These are phyloP conservation scores for Listronotus oregonensis DNA, from an alignment of 1,140 invertebrate genomes.

Conservation along the genomic window DNA sequence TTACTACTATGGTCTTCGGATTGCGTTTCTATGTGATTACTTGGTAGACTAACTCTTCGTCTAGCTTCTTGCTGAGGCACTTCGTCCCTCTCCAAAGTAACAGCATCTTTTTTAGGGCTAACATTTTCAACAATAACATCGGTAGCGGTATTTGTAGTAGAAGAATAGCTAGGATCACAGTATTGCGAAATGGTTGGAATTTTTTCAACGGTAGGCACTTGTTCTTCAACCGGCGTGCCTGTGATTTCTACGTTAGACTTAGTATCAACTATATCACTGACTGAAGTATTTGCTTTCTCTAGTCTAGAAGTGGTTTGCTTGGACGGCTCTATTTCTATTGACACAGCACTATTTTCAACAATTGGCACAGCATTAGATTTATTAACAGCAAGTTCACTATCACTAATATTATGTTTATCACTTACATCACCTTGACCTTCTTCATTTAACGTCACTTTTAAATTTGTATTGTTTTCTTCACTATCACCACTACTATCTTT, in stretches of 20 bases:
- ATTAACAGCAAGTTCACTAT: slow-evolving; percentile 43
- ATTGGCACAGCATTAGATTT: slow-evolving; percentile 54
- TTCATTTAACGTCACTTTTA: slow-evolving; percentile 11
- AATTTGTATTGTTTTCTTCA: slow-evolving; percentile 9
- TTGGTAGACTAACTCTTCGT: slow-evolving; percentile 68
- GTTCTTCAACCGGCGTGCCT: slow-evolving; percentile 54
- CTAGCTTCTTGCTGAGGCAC: slow-evolving; percentile 10
- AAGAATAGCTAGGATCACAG: slow-evolving; percentile 66
- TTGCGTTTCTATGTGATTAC: slow-evolving; percentile 61
- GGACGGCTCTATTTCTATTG: slow-evolving; percentile 63
- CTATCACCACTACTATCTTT: slow-evolving; percentile 22
- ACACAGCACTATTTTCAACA: slow-evolving; percentile 56
- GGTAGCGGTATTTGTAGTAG: slow-evolving; percentile 44
- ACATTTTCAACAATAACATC: slow-evolving; percentile 59
- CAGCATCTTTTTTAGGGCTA: slow-evolving; percentile 55
- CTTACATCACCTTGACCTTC: slow-evolving; percentile 38
- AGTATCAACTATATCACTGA: slow-evolving; percentile 43
- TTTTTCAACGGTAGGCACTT: slow-evolving; percentile 66
- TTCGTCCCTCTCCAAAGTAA: slow-evolving; percentile 43
- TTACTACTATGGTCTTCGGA: slow-evolving; percentile 34
- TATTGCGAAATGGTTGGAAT: slow-evolving; percentile 75
- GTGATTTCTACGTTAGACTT: slow-evolving; percentile 56
- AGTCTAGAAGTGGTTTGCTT: slow-evolving; percentile 62
- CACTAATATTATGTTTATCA: slow-evolving; percentile 40
- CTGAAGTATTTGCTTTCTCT: slow-evolving; percentile 53